Conservation (phyloP, 2,113 vertebrate genomes). For the Leuciscus idus region DNA sequence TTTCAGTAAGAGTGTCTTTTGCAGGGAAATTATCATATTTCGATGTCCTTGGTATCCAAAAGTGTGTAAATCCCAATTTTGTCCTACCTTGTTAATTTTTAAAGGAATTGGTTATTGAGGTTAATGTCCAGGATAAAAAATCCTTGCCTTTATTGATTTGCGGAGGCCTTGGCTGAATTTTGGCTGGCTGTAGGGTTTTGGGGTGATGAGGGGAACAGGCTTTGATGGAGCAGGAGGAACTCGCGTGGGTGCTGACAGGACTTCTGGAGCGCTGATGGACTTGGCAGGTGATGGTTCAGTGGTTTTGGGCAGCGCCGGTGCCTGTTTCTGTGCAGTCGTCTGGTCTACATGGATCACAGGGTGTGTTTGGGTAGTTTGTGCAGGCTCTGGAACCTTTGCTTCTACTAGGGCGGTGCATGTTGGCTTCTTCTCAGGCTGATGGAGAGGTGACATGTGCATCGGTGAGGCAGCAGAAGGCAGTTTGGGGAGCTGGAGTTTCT, state of each 20-base stretch:
- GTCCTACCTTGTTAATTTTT: neutral
- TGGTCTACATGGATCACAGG: constrained; percentile 63
- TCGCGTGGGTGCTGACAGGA: constrained; percentile 62
- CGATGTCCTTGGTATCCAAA: neutral
- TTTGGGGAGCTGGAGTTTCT: constrained; percentile 90
- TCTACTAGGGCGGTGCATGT: constrained; percentile 1
- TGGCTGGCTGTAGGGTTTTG: constrained; percentile 93
- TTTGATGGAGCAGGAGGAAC: constrained; percentile 76
- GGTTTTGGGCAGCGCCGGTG: constrained; percentile 47
- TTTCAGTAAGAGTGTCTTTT: neutral
- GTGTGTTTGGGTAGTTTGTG: constrained; percentile 57
- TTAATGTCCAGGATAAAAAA: neutral
- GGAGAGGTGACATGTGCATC: neutral
- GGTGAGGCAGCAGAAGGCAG: constrained; percentile 63
- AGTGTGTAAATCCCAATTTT: neutral
- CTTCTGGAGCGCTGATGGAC: constrained; percentile 47
- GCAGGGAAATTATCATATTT: neutral
- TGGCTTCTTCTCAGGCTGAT: neutral
- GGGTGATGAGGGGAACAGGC: constrained; percentile 89
- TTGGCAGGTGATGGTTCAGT: constrained; percentile 68
- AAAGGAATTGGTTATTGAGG: neutral
- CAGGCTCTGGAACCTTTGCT: constrained; percentile 63
- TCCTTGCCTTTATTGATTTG: constrained; percentile 87
- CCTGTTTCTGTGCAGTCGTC: constrained; percentile 60
- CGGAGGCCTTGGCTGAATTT: constrained; percentile 80